Evolutionary conservation across 2,888 invertebrate genomes (phyloP).

Genomic region (Poecilus cupreus): DNA sequence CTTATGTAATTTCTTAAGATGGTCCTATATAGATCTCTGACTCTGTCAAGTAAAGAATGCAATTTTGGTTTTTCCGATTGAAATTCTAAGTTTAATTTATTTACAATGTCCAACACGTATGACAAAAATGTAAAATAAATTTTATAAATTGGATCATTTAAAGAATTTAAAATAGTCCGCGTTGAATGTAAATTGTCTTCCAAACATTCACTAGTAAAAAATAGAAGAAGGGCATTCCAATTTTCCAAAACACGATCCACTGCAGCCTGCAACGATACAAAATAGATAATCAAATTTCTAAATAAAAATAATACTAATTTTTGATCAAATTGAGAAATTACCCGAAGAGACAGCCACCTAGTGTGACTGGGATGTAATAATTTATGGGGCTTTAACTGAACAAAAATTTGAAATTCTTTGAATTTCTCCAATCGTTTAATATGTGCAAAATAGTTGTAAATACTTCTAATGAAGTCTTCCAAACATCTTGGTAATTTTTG

Average conservation of each 20-base stretch:
- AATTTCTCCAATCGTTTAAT: slow-evolving; percentile 64
- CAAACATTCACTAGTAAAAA: slow-evolving; percentile 12
- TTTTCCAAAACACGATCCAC: too few species aligned
- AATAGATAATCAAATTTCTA: too few species aligned
- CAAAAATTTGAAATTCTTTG: slow-evolving; percentile 65
- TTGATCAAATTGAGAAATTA: background rate
- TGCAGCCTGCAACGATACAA: too few species aligned
- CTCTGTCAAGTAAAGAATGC: background rate
- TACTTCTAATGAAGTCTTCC: slow-evolving; percentile 63
- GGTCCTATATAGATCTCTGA: slow-evolving; percentile 3
- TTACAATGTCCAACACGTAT: slow-evolving; percentile 1
- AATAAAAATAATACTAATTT: too few species aligned
- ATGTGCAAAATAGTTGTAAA: slow-evolving; percentile 65
- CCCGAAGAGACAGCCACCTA: slow-evolving; percentile 66
- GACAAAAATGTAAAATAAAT: slow-evolving; percentile 1
- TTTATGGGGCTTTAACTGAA: slow-evolving; percentile 64
- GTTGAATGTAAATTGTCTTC: background rate
- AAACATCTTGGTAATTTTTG: slow-evolving; percentile 63
- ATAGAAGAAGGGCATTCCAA: background rate
- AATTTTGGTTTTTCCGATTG: slow-evolving; percentile 8
- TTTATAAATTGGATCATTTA: slow-evolving; percentile 4
- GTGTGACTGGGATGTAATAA: slow-evolving; percentile 65
- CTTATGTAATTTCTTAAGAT: slow-evolving; percentile 1
- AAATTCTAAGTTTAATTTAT: slow-evolving; percentile 16
- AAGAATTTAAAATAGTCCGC: background rate